Evolutionary conservation across 1,140 invertebrate species (phyloP).

Genomic region (Drosophila nasuta): DNA sequence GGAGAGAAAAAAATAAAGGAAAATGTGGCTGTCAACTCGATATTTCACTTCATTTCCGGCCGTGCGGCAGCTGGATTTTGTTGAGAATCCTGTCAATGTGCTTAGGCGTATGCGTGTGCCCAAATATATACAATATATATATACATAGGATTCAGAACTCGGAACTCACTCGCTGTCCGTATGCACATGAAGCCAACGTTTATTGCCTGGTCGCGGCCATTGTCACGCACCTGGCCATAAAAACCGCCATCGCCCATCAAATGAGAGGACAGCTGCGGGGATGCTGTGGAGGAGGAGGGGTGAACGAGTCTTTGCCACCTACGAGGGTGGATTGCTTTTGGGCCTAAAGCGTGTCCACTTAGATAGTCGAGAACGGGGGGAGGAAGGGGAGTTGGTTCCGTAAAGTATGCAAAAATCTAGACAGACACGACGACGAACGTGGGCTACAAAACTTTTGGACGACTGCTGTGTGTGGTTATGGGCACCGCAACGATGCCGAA

Average conservation of each 20-base stretch:
- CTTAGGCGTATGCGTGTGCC: constrained; percentile 3
- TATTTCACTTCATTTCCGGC: constrained; percentile 68
- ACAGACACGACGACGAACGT: constrained; percentile 45
- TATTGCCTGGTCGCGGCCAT: constrained; percentile 50
- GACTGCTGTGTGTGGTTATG: constrained; percentile 63
- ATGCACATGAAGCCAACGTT: constrained; percentile 17
- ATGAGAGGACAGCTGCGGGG: constrained; percentile 32
- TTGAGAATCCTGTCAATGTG: constrained; percentile 27
- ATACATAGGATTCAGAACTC: neutral
- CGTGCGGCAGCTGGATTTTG: constrained; percentile 46
- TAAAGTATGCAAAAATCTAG: constrained; percentile 67
- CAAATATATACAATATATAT: neutral
- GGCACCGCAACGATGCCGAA: constrained; percentile 45
- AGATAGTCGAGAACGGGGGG: neutral
- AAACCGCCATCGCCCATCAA: constrained; percentile 54
- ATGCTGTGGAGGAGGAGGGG: neutral
- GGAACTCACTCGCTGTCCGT: neutral
- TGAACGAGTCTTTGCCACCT: neutral
- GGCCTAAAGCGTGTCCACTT: neutral
- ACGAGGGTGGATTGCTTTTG: neutral
- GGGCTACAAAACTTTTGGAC: constrained; percentile 56
- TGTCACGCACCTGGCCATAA: constrained; percentile 66
- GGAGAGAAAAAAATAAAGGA: constrained; percentile 8
- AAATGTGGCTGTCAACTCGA: constrained; percentile 55
- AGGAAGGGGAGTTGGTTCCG: neutral